Conservation (phyloP, 2,888 invertebrate species). For the Tetramorium bicarinatum region DNA sequence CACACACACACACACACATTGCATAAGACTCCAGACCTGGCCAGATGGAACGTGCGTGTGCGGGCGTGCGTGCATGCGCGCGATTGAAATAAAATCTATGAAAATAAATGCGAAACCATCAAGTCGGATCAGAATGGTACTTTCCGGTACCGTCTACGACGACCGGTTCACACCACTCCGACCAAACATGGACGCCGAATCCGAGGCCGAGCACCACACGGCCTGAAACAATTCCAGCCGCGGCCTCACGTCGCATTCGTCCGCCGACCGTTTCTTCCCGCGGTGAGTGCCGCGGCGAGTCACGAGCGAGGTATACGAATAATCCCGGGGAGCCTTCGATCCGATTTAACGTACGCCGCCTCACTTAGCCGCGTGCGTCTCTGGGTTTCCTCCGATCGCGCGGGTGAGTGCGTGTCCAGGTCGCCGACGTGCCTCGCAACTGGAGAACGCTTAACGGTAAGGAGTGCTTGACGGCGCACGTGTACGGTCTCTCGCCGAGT, state of each 20-base stretch:
- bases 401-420: conserved; percentile 1
- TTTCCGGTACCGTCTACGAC: conserved; percentile 78
- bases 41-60: no score
- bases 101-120: conserved; percentile 37
- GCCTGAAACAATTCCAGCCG: not conserved
- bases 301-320: not conserved
- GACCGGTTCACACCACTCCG: conserved; percentile 74
- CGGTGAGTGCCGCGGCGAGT: conserved; percentile 2
- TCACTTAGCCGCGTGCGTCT: not conserved
- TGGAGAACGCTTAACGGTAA: not conserved
- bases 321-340: not conserved
- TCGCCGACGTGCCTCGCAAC: not conserved
- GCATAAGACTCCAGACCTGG: no score
- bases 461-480: not conserved
- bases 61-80: no score
- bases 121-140: conserved; percentile 73
- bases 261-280: conserved; percentile 33
- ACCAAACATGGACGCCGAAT: conserved; percentile 52
- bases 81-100: no score
- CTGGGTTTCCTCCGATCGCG: not conserved
- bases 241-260: conserved; percentile 19
- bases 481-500: not conserved
- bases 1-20: no score
- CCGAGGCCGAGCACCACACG: conserved; percentile 1
- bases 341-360: not conserved